These are phyloP conservation scores for Platynereis dumerilii DNA, from an alignment of 2,888 invertebrate genomes.

Conservation along the genomic window DNA sequence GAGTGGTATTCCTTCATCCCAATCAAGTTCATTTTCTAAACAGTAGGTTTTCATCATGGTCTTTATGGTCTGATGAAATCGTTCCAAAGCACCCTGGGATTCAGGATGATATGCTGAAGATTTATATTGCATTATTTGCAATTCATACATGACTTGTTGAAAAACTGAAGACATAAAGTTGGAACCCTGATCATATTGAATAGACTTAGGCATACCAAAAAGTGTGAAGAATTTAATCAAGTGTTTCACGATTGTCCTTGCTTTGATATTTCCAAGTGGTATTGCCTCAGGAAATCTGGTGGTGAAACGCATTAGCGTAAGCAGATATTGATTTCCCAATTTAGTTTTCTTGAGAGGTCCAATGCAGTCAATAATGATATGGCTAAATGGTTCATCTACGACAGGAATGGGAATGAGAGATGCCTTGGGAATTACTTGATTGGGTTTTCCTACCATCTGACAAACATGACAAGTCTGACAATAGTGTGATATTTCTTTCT, in stretches of 20 bases:
- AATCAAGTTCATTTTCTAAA: conserved; percentile 25
- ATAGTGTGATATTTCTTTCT: conserved; percentile 25
- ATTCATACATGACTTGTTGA: conserved; percentile 29
- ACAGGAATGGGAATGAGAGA: not conserved
- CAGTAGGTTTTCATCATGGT: conserved; percentile 26
- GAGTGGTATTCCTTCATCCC: conserved; percentile 25
- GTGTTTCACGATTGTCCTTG: conserved; percentile 24
- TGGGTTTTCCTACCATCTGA: conserved; percentile 28
- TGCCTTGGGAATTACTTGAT: conserved; percentile 25
- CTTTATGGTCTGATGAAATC: conserved; percentile 24
- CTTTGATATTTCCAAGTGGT: not conserved
- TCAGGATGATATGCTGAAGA: conserved; percentile 20
- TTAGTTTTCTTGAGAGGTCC: too few relatives aligned
- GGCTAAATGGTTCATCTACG: too few relatives aligned
- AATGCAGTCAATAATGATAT: too few relatives aligned
- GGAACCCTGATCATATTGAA: too few relatives aligned
- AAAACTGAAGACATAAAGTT: conserved; percentile 33
- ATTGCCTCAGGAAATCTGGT: too few relatives aligned
- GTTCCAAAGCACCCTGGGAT: conserved; percentile 20
- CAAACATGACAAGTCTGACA: conserved; percentile 31
- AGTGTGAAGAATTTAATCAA: conserved; percentile 28
- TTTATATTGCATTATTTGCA: conserved; percentile 31
- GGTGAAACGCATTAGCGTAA: too few relatives aligned
- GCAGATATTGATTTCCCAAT: too few relatives aligned
- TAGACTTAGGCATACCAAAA: not conserved